A percentile compares a stretch with the other conserved stretches of the same genome.
Evolutionary conservation across 2,888 invertebrate genomes (phyloP).

Genomic region (Lacanobia oleracea): DNA sequence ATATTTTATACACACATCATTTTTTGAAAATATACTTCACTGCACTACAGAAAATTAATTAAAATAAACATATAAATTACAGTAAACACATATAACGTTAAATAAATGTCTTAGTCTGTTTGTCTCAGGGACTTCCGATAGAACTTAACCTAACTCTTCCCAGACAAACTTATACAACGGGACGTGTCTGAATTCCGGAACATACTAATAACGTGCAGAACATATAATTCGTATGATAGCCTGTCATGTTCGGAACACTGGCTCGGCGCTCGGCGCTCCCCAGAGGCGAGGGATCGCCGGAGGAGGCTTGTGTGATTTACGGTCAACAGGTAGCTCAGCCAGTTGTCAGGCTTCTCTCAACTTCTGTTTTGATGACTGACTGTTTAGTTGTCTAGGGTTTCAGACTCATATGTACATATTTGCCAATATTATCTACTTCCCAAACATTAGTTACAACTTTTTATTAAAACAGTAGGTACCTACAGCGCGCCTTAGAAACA

Average conservation of each 20-base stretch:
- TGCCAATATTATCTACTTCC: neutral
- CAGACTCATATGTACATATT: neutral
- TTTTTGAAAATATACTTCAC: neutral
- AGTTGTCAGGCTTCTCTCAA: neutral
- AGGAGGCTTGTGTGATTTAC: neutral
- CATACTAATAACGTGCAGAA: neutral
- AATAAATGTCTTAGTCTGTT: no score
- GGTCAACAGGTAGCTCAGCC: constrained; percentile 45
- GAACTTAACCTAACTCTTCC: neutral
- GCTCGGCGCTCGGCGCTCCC: neutral
- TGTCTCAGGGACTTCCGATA: neutral
- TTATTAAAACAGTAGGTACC: neutral
- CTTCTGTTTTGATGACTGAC: neutral
- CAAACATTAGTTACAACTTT: no score
- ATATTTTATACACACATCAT: neutral
- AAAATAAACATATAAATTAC: neutral
- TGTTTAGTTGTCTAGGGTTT: neutral
- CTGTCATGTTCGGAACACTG: neutral
- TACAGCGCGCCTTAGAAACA: neutral
- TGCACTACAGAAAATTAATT: neutral
- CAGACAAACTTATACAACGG: neutral
- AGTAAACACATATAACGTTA: no score
- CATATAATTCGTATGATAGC: neutral
- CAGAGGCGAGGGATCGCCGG: no score
- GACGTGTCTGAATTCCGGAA: neutral